Evolutionary conservation across 2,888 invertebrate species (phyloP).

Genomic region (Myathropa florea): DNA sequence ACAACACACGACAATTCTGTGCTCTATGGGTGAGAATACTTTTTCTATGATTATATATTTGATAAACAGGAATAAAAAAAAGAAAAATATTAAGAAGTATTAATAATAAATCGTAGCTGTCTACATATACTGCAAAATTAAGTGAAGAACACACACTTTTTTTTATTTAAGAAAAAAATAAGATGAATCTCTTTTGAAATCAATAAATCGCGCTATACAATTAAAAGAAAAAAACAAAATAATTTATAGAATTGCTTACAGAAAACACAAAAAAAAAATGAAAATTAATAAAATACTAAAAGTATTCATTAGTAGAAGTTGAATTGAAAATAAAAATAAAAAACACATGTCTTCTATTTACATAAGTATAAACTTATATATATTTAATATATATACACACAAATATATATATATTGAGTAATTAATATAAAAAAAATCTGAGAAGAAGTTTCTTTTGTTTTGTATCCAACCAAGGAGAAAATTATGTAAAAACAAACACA

Average conservation of each 20-base stretch:
- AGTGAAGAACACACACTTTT: slow-evolving; percentile 31
- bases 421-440: slow-evolving; percentile 42
- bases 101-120: slow-evolving; percentile 52
- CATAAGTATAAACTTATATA: slow-evolving; percentile 41
- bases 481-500: slow-evolving; percentile 12
- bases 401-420: slow-evolving; percentile 65
- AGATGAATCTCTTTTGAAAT: slow-evolving; percentile 41
- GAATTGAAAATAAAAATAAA: slow-evolving; percentile 50
- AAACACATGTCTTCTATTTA: slow-evolving; percentile 68
- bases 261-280: slow-evolving; percentile 74
- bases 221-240: slow-evolving; percentile 46
- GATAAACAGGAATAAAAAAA: slow-evolving; percentile 51
- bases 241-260: slow-evolving; percentile 75
- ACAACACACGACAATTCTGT: too few species aligned
- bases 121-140: slow-evolving; percentile 55
- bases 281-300: slow-evolving; percentile 43
- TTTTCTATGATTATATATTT: slow-evolving; percentile 68
- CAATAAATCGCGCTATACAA: slow-evolving; percentile 65
- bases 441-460: slow-evolving; percentile 33
- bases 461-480: slow-evolving; percentile 18
- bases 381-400: slow-evolving; percentile 30
- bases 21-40: slow-evolving; percentile 64
- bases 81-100: slow-evolving; percentile 23
- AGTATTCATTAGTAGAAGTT: slow-evolving; percentile 69
- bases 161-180: slow-evolving; percentile 28